Percentiles rank a stretch among this genome's conserved stretches.
phyloP scores from a whole-genome alignment of 2,113 vertebrate species.

The Amazona vittata region DNA sequence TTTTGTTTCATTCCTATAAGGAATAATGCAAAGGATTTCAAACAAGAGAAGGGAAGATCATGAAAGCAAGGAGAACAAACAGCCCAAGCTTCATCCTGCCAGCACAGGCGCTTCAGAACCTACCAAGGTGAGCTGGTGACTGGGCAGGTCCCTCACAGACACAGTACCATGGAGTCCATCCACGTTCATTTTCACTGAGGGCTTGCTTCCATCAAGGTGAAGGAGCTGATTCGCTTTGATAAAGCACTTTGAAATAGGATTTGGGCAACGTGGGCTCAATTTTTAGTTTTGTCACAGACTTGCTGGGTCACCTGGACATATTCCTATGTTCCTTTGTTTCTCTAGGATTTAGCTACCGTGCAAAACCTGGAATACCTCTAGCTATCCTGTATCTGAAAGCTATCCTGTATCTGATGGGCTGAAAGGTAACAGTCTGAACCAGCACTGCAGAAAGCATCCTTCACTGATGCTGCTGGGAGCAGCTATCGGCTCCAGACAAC shows the following conservation, averaged over 20 bases:
- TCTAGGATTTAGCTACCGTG: background rate
- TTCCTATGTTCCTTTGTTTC: background rate
- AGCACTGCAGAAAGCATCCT: background rate
- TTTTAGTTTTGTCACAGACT: background rate
- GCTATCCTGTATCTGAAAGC: background rate
- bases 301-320: background rate
- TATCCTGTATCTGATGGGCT: background rate
- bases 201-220: background rate
- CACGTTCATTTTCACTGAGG: background rate
- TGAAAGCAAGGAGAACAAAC: background rate
- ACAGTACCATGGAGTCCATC: rapidly evolving
- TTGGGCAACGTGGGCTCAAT: rapidly evolving
- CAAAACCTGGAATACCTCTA: background rate
- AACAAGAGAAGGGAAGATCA: background rate
- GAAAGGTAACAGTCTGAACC: background rate
- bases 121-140: background rate
- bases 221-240: background rate
- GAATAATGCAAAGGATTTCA: slow-evolving; percentile 19
- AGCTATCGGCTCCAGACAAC: background rate
- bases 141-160: too few relatives aligned
- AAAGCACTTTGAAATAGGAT: background rate
- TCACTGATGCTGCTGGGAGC: background rate
- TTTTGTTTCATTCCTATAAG: background rate
- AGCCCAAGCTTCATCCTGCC: background rate
- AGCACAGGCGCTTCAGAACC: background rate